Conservation (phyloP, 1,140 invertebrate genomes). For the Archegozetes longisetosus region DNA sequence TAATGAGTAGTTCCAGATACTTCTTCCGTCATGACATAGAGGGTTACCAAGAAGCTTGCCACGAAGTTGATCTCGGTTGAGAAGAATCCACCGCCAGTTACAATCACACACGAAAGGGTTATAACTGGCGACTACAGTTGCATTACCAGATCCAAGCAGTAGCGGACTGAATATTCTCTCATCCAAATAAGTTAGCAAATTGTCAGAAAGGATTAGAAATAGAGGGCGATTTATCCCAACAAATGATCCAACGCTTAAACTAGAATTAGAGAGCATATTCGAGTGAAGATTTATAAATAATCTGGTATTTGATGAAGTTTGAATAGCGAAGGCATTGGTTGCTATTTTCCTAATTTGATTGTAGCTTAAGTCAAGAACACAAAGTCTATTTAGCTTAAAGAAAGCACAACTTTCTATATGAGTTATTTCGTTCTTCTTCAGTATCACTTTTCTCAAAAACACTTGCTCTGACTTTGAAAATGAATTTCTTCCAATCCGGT, state of each 20-base stretch:
- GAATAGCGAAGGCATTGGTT: background rate
- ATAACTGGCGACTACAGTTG: background rate
- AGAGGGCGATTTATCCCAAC: background rate
- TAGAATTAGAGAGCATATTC: background rate
- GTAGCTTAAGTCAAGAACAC: background rate
- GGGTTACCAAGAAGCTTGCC: background rate
- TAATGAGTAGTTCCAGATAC: background rate
- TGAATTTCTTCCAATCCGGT: background rate
- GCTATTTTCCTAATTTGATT: background rate
- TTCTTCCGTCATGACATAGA: background rate
- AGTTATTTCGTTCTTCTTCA: background rate
- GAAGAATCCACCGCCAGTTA: background rate
- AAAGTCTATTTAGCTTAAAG: background rate
- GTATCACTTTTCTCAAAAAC: background rate
- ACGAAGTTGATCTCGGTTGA: background rate
- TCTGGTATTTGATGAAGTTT: background rate
- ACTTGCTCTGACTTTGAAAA: background rate
- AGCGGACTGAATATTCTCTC: background rate
- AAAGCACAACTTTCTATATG: background rate
- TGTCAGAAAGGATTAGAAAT: background rate
- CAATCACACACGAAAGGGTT: background rate
- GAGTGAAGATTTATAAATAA: background rate
- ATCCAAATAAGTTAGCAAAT: background rate
- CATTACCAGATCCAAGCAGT: background rate
- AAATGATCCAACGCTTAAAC: background rate